Base-by-base conservation (phyloP, 2,888 invertebrate species). In the Parnassius mnemosyne region DNA sequence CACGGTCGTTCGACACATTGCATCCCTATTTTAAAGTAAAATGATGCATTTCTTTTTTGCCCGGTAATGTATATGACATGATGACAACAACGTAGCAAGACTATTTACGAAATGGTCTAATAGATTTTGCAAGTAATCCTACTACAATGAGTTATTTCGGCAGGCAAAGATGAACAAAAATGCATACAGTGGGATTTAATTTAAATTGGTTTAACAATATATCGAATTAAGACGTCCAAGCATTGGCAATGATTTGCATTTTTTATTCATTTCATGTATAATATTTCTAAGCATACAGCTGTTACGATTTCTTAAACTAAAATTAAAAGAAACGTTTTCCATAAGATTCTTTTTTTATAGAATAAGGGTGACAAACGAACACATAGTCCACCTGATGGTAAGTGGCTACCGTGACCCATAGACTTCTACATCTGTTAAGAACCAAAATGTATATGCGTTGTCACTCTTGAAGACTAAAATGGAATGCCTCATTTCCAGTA, bases 61-160 rank as follows among this genome's bases (percentile, higher is more conserved):
- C 66, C 55, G 16, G 69, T 77, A 72, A 75, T 76, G 72, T 69
- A 68, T 67, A 44, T 58, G 50, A 71, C 65, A 65, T 69, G 63
- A 65, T 60, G 63, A 69, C 66, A 69, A 67, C 63, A 64, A 63
- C 68, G 68, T 68, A 67, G 59, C n/a, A 46, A 46, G n/a, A 11
- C 59, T 55, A 55, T 64, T 63, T 60, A 64, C 56, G 62, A 69
- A 67, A 66, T 64, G 64, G 66, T 68, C 75, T 74, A 80, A 79
- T 76, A 70, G 72, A 84, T 83, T 85, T 83, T 84, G 88, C 89
- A 88, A 89, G 87, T 89, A 88, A 89, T 81, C 77, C 71, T 63
- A 57, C 68, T 69, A 86, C 86, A 89, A 89, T 87, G 62, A 65
- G 71, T 73, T 87, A 87, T 87, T 87, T 85, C 71, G 74, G 46